Evolutionary conservation across 2,888 invertebrate species (phyloP).

Genomic region (Tachina lurida): DNA sequence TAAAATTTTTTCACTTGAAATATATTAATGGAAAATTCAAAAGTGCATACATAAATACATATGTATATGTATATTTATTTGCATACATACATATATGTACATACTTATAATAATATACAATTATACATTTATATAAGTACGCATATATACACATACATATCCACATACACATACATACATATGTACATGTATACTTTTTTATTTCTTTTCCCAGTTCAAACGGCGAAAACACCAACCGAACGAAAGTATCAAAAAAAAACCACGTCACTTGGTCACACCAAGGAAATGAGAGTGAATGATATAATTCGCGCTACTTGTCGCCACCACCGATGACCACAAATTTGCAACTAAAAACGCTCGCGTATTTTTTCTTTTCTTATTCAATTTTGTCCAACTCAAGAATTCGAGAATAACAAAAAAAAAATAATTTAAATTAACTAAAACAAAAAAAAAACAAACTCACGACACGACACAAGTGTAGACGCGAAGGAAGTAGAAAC

Average conservation of each 20-base stretch:
- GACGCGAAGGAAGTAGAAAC: conserved; percentile 69
- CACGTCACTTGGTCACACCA: conserved; percentile 51
- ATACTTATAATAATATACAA: no score
- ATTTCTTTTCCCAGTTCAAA: conserved; percentile 26
- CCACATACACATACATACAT: no score
- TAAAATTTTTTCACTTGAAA: conserved; percentile 20
- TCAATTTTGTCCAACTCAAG: conserved; percentile 52
- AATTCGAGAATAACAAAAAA: conserved; percentile 33
- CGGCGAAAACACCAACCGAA: conserved; percentile 51
- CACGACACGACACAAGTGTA: conserved; percentile 67
- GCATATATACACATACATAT: no score
- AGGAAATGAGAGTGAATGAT: conserved; percentile 21
- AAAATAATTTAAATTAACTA: conserved; percentile 19
- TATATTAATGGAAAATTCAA: conserved; percentile 15
- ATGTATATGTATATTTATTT: not conserved
- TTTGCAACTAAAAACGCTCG: conserved; percentile 69
- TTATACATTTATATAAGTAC: no score
- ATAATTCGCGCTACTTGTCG: conserved; percentile 53
- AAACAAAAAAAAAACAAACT: conserved; percentile 57
- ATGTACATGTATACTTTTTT: not conserved
- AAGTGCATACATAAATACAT: not conserved
- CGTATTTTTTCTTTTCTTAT: conserved; percentile 52
- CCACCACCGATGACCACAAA: conserved; percentile 70
- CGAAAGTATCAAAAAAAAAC: conserved; percentile 29
- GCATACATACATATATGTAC: not conserved